Evolutionary conservation across 2,797 vertebrate genomes (phyloP).

Genomic region (Karalla daura): DNA sequence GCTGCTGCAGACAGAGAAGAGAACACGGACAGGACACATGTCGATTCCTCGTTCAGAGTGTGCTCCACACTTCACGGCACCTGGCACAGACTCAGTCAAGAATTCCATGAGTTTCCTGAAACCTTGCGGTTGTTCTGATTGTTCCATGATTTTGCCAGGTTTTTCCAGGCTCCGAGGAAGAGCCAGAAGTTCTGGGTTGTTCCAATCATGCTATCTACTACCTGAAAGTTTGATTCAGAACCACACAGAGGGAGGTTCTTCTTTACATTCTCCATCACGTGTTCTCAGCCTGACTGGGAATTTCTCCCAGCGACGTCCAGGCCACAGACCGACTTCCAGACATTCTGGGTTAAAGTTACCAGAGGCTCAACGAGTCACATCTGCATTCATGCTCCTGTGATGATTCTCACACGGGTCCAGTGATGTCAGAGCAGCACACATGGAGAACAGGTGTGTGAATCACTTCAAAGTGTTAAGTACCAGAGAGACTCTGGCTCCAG

Average conservation of each 20-base stretch:
- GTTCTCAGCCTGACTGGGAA: constrained; percentile 30
- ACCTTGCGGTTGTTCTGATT: too few species aligned
- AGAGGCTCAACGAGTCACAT: constrained; percentile 16
- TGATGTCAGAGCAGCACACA: constrained; percentile 15
- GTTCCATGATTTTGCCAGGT: too few species aligned
- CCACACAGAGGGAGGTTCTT: neutral
- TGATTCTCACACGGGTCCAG: constrained; percentile 28
- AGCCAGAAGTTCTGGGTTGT: too few species aligned
- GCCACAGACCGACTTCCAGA: constrained; percentile 15
- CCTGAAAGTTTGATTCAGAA: constrained; percentile 1
- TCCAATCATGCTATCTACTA: constrained; percentile 37
- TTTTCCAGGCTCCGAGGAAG: too few species aligned
- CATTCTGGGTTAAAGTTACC: constrained; percentile 23
- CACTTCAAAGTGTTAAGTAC: constrained; percentile 43
- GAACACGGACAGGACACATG: too few species aligned
- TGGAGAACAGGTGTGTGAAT: constrained; percentile 22
- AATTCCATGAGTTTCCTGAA: too few species aligned
- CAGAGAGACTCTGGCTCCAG: neutral
- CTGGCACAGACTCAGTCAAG: too few species aligned
- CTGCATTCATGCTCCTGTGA: constrained; percentile 10
- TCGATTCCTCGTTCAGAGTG: too few species aligned
- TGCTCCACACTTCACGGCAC: too few species aligned
- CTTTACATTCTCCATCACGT: neutral
- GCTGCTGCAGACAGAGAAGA: constrained; percentile 12
- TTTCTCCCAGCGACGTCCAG: constrained; percentile 32